These are phyloP conservation scores for Pachypanchax playfairii DNA, from an alignment of 2,113 vertebrate species.

Conservation along the genomic window DNA sequence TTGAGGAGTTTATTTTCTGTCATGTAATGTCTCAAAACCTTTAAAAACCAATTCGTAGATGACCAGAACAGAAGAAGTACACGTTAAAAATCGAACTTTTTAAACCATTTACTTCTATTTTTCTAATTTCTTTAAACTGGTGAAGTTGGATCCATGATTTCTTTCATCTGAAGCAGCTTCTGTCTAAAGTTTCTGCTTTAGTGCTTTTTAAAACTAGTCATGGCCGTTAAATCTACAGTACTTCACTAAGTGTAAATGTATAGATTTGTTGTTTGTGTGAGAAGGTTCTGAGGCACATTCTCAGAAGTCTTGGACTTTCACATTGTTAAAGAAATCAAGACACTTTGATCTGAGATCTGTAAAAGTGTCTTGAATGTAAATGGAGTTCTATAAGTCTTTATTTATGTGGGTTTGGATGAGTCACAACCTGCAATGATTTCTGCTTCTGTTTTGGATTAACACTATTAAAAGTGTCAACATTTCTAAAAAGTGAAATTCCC, in stretches of 20 bases:
- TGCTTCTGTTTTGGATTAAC: background rate
- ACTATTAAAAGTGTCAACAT: constrained; percentile 12
- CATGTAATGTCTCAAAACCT: too few relatives aligned
- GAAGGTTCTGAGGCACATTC: too few relatives aligned
- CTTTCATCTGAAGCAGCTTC: background rate
- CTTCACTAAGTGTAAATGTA: background rate
- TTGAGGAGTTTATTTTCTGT: too few relatives aligned
- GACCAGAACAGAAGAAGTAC: too few relatives aligned
- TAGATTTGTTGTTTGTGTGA: background rate
- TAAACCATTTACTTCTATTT: too few relatives aligned
- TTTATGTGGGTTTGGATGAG: constrained; percentile 1
- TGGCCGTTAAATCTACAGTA: constrained; percentile 8
- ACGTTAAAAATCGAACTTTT: too few relatives aligned
- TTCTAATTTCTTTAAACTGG: too few relatives aligned
- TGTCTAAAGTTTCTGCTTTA: too few relatives aligned
- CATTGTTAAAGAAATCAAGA: constrained; percentile 28
- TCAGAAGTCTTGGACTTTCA: background rate
- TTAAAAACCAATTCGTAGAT: too few relatives aligned
- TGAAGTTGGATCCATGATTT: too few relatives aligned
- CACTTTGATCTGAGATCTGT: constrained; percentile 46
- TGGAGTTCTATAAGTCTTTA: constrained; percentile 33
- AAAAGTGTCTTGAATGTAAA: constrained; percentile 51
- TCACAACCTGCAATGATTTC: background rate
- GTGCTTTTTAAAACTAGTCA: constrained; percentile 3
- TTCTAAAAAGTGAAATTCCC: background rate